These are phyloP conservation scores for Podiceps cristatus DNA, from an alignment of 2,113 vertebrate species.

Conservation along the genomic window DNA sequence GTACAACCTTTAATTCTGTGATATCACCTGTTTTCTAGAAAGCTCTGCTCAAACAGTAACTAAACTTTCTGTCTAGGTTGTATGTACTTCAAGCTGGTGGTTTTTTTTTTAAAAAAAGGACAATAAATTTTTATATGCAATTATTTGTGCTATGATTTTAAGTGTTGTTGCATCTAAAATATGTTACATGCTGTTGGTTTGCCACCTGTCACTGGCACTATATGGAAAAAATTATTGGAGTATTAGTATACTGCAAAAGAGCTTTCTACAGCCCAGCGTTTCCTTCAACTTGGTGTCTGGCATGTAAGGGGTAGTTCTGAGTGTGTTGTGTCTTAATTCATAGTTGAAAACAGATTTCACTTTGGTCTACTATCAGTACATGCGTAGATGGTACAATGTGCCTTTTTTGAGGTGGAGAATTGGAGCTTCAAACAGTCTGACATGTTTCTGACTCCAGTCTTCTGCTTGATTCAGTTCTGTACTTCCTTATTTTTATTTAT, in stretches of 20 bases:
- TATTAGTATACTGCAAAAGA: accelerated
- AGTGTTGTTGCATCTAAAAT: neutral
- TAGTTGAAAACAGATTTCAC: neutral
- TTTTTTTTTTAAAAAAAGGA: neutral
- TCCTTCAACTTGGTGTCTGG: neutral
- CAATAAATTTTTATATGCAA: constrained; percentile 66
- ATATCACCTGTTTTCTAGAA: neutral
- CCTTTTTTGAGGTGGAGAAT: neutral
- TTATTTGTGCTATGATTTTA: neutral
- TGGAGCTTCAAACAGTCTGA: neutral
- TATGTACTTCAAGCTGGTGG: neutral
- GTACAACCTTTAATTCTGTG: neutral
- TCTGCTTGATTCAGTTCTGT: neutral
- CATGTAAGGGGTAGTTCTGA: neutral
- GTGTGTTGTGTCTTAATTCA: neutral
- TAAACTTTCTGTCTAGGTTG: neutral
- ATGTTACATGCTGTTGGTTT: neutral
- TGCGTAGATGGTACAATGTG: neutral
- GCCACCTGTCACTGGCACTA: neutral
- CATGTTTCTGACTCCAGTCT: neutral
- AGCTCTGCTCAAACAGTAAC: neutral
- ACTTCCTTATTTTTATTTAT: neutral
- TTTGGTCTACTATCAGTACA: neutral
- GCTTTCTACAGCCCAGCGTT: neutral
- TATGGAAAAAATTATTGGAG: neutral